Conservation (phyloP, 37 sponge, comb jelly and placozoan genomes). For the Axinella damicornis region DNA sequence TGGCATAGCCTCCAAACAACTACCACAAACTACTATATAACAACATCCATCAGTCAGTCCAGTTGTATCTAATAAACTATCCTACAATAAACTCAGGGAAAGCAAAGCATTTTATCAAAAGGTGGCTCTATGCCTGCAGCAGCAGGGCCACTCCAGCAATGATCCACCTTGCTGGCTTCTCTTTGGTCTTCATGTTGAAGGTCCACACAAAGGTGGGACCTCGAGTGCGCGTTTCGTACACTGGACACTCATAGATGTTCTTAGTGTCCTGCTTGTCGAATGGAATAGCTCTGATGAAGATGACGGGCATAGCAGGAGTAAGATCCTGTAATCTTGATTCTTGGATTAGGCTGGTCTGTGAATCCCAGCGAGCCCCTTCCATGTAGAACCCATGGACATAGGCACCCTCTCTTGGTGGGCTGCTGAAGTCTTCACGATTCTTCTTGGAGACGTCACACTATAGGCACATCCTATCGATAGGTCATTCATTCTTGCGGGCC, state of each 20-base stretch:
- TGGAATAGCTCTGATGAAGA: constrained; percentile 95
- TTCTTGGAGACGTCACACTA: constrained; percentile 99
- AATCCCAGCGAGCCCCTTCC: constrained; percentile 98
- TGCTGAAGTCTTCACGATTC: constrained; percentile 92
- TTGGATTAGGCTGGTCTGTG: constrained; percentile 91
- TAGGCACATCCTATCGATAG: constrained; percentile 98
- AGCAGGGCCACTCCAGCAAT: constrained; percentile 97
- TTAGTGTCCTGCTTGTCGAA: constrained; percentile 96
- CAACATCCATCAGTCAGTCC: no score
- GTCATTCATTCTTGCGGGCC: constrained; percentile 99
- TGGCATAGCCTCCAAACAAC: no score
- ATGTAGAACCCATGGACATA: constrained; percentile 97
- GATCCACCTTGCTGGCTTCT: constrained; percentile 95
- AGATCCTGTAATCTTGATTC: constrained; percentile 96
- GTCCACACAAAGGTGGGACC: constrained; percentile 99
- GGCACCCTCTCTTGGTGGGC: constrained; percentile 96
- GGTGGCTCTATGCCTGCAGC: constrained; percentile 31
- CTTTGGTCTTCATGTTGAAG: constrained; percentile 99
- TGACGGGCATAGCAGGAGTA: constrained; percentile 94
- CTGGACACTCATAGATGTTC: constrained; percentile 98
- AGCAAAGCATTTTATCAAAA: no score
- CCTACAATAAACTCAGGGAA: background rate
- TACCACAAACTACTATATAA: no score
- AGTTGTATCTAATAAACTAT: background rate
- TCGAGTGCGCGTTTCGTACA: constrained; percentile 95